These are phyloP conservation scores for Globodera rostochiensis DNA, from an alignment of 1,140 invertebrate species.

Conservation along the genomic window DNA sequence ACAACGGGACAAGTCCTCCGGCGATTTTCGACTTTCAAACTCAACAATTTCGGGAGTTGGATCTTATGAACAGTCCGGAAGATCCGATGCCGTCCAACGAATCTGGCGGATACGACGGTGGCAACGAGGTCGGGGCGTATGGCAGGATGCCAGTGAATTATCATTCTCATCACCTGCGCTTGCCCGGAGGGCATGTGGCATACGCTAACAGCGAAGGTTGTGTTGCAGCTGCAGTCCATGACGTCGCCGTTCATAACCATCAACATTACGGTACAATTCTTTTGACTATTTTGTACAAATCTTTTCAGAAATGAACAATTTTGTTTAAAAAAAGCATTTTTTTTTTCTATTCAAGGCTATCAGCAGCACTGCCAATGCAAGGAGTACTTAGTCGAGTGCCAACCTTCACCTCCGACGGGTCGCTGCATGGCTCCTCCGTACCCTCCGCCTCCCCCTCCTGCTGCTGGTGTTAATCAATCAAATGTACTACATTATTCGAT, in stretches of 20 bases:
- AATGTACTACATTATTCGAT: background rate
- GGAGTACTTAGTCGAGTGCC: background rate
- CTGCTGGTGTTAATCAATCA: background rate
- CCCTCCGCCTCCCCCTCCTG: background rate
- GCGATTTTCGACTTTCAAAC: slow-evolving; percentile 1
- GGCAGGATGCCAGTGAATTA: background rate
- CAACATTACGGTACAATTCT: background rate
- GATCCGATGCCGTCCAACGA: background rate
- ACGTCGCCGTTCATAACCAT: background rate
- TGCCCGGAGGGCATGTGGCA: background rate
- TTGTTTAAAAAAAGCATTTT: slow-evolving; percentile 6
- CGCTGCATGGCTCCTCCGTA: background rate
- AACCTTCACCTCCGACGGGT: background rate
- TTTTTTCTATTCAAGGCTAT: background rate
- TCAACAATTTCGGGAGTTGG: background rate
- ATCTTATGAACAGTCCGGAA: background rate
- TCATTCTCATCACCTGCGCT: background rate
- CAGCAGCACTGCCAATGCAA: slow-evolving; percentile 16
- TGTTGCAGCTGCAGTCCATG: background rate
- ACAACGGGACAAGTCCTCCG: background rate
- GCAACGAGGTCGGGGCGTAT: background rate
- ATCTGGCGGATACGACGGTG: background rate
- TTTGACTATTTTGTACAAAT: too few relatives aligned
- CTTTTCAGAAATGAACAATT: too few relatives aligned
- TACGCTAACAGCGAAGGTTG: background rate